Percentiles rank a stretch among this genome's conserved stretches.
These are phyloP conservation scores for Proisotoma minuta DNA, from an alignment of 2,888 invertebrate genomes.

Conservation along the genomic window DNA sequence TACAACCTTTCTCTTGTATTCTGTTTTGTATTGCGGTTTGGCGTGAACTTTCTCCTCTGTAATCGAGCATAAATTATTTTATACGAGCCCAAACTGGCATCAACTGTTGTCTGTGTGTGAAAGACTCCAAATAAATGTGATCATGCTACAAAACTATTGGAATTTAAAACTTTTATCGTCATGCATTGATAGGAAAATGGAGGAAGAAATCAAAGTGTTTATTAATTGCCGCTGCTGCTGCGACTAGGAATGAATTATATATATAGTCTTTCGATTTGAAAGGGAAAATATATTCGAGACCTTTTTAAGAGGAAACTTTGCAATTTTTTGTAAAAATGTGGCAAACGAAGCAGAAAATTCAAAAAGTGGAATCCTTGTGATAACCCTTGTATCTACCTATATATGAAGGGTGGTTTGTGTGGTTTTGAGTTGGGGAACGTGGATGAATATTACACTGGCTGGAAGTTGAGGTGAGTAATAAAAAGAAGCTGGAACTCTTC, in stretches of 20 bases:
- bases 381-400: too few species aligned
- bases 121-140: not conserved
- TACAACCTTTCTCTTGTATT: not conserved
- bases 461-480: slow-evolving; percentile 19
- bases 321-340: too few species aligned
- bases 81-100: not conserved
- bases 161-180: too few species aligned
- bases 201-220: too few species aligned
- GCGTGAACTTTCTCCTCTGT: slow-evolving; percentile 8
- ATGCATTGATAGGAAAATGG: too few species aligned
- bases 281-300: too few species aligned
- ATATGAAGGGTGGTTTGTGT: not conserved
- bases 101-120: not conserved
- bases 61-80: slow-evolving; percentile 7
- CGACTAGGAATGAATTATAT: too few species aligned
- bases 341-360: too few species aligned
- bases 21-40: slow-evolving; percentile 1
- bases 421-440: not conserved
- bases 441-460: not conserved
- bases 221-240: too few species aligned
- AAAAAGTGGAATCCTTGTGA: too few species aligned
- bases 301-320: too few species aligned
- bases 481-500: slow-evolving; percentile 13
- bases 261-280: too few species aligned
- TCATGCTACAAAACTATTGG: not conserved